Percentiles rank a stretch among this genome's conserved stretches.
These are phyloP conservation scores for Passer domesticus DNA, from an alignment of 2,113 vertebrate species.

Conservation along the genomic window DNA sequence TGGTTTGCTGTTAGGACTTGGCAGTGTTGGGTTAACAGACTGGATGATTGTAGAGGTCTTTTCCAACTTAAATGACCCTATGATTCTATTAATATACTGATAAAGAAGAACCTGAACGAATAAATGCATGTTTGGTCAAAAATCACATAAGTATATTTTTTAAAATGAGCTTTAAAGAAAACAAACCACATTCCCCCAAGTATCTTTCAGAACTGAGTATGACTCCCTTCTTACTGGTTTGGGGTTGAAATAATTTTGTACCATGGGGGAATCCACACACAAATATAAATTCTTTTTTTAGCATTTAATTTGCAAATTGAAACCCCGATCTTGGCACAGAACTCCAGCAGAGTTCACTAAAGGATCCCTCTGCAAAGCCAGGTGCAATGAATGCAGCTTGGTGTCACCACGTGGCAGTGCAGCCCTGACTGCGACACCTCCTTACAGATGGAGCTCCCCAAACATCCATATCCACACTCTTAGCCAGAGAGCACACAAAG, in stretches of 20 bases:
- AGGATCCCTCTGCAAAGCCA: neutral
- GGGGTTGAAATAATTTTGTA: neutral
- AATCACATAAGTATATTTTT: neutral
- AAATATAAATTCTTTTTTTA: neutral
- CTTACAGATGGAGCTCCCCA: neutral
- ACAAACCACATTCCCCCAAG: neutral
- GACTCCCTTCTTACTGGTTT: neutral
- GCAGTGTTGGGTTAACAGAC: neutral
- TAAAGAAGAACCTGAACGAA: neutral
- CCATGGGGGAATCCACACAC: neutral
- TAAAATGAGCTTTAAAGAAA: neutral
- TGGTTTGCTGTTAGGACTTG: neutral
- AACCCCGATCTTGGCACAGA: neutral
- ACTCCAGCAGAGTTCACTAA: neutral
- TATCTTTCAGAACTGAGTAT: neutral
- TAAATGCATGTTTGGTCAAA: neutral
- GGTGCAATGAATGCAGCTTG: neutral
- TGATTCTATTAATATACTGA: neutral
- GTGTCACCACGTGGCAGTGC: neutral
- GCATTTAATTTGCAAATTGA: neutral
- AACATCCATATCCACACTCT: neutral
- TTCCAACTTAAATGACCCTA: neutral
- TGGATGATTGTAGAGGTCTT: neutral
- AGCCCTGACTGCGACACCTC: rapidly evolving
- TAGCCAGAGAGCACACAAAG: neutral